These are phyloP conservation scores for Drosophila dunni DNA, from an alignment of 1,140 invertebrate species.

Conservation along the genomic window DNA sequence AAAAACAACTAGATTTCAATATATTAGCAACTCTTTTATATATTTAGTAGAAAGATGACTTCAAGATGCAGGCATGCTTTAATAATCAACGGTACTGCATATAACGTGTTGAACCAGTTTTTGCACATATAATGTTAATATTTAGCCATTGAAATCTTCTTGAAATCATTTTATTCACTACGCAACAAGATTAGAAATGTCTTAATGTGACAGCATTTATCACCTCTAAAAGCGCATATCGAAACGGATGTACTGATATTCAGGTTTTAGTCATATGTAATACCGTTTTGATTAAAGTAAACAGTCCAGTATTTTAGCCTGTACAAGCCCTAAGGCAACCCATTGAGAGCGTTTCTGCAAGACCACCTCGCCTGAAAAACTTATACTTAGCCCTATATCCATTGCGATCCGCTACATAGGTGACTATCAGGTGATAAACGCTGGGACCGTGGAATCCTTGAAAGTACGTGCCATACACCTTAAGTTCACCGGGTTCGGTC, in stretches of 20 bases:
- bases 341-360: not conserved
- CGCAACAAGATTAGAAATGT: no score
- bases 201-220: no score
- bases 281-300: no score
- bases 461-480: constrained; percentile 30
- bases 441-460: constrained; percentile 28
- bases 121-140: not conserved
- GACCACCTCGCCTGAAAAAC: not conserved
- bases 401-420: constrained; percentile 46
- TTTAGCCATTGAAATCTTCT: no score
- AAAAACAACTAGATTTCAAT: constrained; percentile 5
- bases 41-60: no score
- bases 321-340: constrained; percentile 5
- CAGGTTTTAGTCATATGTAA: no score
- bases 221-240: no score
- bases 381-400: constrained; percentile 50
- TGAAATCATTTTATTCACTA: no score
- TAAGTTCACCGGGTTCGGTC: constrained; percentile 32
- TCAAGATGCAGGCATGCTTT: not conserved
- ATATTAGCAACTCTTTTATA: not conserved
- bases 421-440: constrained; percentile 18
- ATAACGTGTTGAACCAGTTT: not conserved
- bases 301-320: not conserved
- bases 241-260: no score
- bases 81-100: not conserved